phyloP scores from a whole-genome alignment of 2,113 vertebrate species.

The Todiramphus chloris region DNA sequence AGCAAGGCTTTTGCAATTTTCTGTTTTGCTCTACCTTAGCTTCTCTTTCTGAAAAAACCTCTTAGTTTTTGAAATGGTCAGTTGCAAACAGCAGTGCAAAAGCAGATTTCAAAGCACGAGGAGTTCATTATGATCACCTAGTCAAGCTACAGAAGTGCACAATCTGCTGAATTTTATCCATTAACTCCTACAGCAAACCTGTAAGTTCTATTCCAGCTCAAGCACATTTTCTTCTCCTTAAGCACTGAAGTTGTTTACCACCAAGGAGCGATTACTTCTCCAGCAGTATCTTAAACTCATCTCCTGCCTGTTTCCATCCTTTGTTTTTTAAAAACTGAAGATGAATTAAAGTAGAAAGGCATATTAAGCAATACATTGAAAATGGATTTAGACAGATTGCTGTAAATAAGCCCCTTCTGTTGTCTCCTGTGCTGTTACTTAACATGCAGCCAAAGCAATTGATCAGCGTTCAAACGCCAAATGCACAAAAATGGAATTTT shows the following conservation, averaged over 20 bases:
- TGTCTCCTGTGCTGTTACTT: constrained; percentile 58
- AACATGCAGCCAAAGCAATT: constrained; percentile 42
- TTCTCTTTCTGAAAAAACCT: background rate
- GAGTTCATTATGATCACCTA: background rate
- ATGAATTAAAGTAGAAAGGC: constrained; percentile 55
- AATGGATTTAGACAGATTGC: constrained; percentile 66
- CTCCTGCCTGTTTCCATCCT: constrained; percentile 27
- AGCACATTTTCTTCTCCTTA: constrained; percentile 38
- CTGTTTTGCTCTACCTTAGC: background rate
- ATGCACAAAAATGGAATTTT: constrained; percentile 68
- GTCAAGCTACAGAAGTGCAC: background rate
- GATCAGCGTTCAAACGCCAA: constrained; percentile 55
- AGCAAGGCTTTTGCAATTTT: background rate
- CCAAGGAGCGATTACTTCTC: constrained; percentile 30
- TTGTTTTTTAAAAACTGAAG: constrained; percentile 49
- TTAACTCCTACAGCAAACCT: background rate
- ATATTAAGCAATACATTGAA: constrained; percentile 64
- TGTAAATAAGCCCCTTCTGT: constrained; percentile 64
- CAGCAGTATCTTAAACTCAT: constrained; percentile 32
- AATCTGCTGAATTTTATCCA: background rate
- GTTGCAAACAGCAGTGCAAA: background rate
- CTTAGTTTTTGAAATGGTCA: background rate
- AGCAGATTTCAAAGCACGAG: background rate
- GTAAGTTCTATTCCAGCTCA: background rate
- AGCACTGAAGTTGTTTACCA: constrained; percentile 45